Evolutionary conservation across 2,113 vertebrate species (phyloP).

Genomic region (Condylura cristata): DNA sequence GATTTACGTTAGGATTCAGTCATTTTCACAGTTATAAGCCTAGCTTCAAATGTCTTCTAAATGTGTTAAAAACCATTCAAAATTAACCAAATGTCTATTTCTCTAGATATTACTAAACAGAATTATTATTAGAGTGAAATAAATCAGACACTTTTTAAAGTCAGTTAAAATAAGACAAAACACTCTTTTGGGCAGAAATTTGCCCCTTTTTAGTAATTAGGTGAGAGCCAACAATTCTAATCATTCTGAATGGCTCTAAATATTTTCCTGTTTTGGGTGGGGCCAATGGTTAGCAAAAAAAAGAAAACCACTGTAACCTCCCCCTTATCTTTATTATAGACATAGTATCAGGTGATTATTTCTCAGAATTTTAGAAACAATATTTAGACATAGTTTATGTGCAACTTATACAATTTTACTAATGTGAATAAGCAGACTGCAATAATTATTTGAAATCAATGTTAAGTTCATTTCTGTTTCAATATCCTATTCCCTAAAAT

Average conservation of each 20-base stretch:
- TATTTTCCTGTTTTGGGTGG: neutral
- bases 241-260: constrained; percentile 18
- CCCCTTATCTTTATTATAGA: neutral
- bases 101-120: neutral
- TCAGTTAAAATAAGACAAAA: constrained; percentile 11
- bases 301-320: neutral
- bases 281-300: neutral
- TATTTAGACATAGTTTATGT: neutral
- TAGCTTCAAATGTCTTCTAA: constrained; percentile 9
- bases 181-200: neutral
- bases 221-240: neutral
- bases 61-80: constrained; percentile 3
- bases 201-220: constrained; percentile 1
- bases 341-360: neutral
- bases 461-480: constrained; percentile 53
- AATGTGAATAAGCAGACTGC: neutral
- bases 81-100: constrained; percentile 12
- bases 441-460: constrained; percentile 56
- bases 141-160: neutral
- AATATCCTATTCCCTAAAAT: constrained; percentile 62
- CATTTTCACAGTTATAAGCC: too few species aligned
- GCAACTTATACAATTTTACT: neutral
- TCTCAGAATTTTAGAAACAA: neutral
- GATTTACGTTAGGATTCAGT: neutral
- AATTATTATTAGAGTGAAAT: constrained; percentile 22